These are phyloP conservation scores for Linnaemya vulpina DNA, from an alignment of 2,888 invertebrate species.

Conservation along the genomic window DNA sequence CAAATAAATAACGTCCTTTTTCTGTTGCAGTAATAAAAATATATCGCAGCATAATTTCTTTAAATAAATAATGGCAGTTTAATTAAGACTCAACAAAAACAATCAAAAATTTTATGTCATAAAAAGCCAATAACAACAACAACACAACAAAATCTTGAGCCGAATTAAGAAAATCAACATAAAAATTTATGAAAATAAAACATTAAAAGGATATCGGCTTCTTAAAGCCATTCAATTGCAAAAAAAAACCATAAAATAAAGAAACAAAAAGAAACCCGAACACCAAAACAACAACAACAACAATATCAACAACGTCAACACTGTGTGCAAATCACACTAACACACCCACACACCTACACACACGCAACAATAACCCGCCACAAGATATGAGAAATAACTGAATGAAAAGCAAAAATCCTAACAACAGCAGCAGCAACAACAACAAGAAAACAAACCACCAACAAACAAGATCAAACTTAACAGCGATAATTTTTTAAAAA, in stretches of 20 bases:
- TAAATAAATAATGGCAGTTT: constrained; percentile 23
- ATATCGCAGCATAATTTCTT: neutral
- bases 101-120: neutral
- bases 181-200: neutral
- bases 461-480: neutral
- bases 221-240: constrained; percentile 29
- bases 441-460: constrained; percentile 27
- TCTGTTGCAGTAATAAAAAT: neutral
- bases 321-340: constrained; percentile 45
- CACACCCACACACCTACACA: neutral
- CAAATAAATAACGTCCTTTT: neutral
- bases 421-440: neutral
- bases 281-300: constrained; percentile 17
- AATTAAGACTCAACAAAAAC: constrained; percentile 4
- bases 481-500: neutral
- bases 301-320: constrained; percentile 46
- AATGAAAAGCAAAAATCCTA: constrained; percentile 9
- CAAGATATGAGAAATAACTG: constrained; percentile 13
- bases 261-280: constrained; percentile 55
- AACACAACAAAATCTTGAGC: neutral
- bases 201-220: constrained; percentile 35
- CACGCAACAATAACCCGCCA: constrained; percentile 7
- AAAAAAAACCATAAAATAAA: constrained; percentile 25
- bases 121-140: constrained; percentile 1
- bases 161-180: neutral